phyloP scores from a whole-genome alignment of 2,888 invertebrate species.

The Caradrina kadenii region DNA sequence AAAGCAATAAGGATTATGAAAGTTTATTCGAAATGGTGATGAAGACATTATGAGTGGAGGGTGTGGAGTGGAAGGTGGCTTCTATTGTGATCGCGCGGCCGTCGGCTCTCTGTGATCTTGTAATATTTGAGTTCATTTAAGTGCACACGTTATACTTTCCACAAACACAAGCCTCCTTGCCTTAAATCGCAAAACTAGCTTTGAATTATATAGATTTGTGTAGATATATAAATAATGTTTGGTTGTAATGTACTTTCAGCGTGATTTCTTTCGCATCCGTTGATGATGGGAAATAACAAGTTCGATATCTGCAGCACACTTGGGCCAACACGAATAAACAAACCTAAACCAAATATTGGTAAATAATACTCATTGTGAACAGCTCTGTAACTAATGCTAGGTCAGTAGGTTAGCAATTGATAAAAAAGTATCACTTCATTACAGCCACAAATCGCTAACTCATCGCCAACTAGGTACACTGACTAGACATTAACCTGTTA shows the following conservation, averaged over 20 bases:
- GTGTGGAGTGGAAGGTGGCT: conserved; percentile 5
- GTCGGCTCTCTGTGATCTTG: neutral
- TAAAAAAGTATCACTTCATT: conserved; percentile 38
- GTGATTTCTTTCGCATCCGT: neutral
- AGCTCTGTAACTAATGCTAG: neutral
- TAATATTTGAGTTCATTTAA: no score
- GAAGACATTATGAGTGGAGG: conserved; percentile 48
- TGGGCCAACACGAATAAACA: neutral
- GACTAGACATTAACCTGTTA: conserved; percentile 34
- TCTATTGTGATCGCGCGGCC: neutral
- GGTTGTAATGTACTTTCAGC: no score
- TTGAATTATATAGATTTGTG: no score
- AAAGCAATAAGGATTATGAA: conserved; percentile 63
- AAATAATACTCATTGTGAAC: neutral
- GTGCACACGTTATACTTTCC: no score
- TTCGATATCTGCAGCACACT: neutral
- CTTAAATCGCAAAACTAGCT: no score
- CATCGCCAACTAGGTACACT: conserved; percentile 3
- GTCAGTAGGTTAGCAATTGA: conserved; percentile 18
- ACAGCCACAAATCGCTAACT: neutral
- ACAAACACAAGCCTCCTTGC: no score
- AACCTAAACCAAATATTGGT: neutral
- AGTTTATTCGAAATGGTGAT: conserved; percentile 50
- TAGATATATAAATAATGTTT: no score
- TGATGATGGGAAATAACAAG: neutral